Conservation (phyloP, 2,113 vertebrate genomes). For the Hypanus sabinus region DNA sequence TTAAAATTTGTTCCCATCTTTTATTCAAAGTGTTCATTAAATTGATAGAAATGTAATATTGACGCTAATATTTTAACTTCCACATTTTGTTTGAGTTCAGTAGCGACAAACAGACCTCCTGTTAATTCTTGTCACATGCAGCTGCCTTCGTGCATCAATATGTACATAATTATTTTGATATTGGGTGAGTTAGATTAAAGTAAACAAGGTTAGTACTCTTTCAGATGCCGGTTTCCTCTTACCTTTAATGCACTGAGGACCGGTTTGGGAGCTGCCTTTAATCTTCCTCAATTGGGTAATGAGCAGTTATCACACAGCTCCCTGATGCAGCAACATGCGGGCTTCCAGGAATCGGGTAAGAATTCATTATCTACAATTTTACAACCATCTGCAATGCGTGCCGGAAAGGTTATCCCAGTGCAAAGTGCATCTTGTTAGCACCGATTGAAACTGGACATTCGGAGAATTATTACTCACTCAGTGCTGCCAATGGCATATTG, state of each 20-base stretch:
- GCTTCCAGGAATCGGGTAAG: not conserved
- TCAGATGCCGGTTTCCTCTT: not conserved
- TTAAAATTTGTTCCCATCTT: not conserved
- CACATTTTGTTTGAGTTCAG: not conserved
- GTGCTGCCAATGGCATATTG: not conserved
- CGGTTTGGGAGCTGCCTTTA: not conserved
- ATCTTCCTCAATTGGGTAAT: not conserved
- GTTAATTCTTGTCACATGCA: not conserved
- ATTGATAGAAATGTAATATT: not conserved
- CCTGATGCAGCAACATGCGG: not conserved
- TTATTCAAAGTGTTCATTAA: conserved; percentile 27
- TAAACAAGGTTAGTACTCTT: not conserved
- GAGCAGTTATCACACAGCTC: not conserved
- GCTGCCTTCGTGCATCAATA: conserved; percentile 9
- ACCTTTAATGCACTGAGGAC: not conserved
- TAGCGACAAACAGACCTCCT: not conserved
- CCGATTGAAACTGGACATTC: not conserved
- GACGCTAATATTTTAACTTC: not conserved
- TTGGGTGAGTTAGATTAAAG: not conserved
- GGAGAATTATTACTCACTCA: not conserved
- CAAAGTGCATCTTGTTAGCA: not conserved
- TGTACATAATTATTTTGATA: not conserved
- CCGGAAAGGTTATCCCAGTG: not conserved
- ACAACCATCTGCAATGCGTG: not conserved
- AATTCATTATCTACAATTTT: not conserved